Evolutionary conservation across 2,797 vertebrate species (phyloP).

Genomic region (Periophthalmus magnuspinnatus): DNA sequence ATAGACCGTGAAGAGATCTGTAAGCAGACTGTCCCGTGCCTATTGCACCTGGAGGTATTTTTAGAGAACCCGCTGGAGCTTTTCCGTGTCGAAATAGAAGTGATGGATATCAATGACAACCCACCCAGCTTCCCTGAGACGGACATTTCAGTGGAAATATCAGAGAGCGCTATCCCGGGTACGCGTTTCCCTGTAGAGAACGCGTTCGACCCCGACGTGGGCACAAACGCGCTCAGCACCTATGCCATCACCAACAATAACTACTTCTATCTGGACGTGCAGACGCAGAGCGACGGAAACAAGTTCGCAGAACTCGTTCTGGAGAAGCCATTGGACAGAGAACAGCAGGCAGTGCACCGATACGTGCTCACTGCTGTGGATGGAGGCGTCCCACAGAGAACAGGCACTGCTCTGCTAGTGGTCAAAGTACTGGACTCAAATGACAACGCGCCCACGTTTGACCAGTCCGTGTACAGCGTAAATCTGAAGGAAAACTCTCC

Average conservation of each 20-base stretch:
- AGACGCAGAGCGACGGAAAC: constrained; percentile 95
- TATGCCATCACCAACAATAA: constrained; percentile 96
- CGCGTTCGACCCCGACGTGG: constrained; percentile 97
- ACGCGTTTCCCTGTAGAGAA: constrained; percentile 97
- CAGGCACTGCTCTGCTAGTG: constrained; percentile 93
- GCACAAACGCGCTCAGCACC: constrained; percentile 91
- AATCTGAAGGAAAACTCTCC: constrained; percentile 92
- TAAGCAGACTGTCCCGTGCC: constrained; percentile 89
- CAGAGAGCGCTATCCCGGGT: constrained; percentile 95
- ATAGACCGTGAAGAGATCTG: constrained; percentile 96
- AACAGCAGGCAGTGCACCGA: constrained; percentile 95
- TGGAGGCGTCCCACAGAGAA: constrained; percentile 90
- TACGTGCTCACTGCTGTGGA: constrained; percentile 97
- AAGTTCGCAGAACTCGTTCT: constrained; percentile 95
- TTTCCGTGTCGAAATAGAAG: constrained; percentile 95
- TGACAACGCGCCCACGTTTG: constrained; percentile 95
- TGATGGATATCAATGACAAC: constrained; percentile 98
- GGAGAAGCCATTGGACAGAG: constrained; percentile 92
- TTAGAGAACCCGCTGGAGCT: constrained; percentile 96
- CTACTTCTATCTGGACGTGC: constrained; percentile 95
- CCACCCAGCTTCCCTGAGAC: constrained; percentile 91
- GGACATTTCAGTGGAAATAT: constrained; percentile 96
- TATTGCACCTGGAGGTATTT: constrained; percentile 95
- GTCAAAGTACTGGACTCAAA: constrained; percentile 96
- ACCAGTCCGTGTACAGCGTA: constrained; percentile 93